These are phyloP conservation scores for Pocillopora meandrina DNA, from an alignment of 92 coral and sea anemone genomes.

Conservation along the genomic window DNA sequence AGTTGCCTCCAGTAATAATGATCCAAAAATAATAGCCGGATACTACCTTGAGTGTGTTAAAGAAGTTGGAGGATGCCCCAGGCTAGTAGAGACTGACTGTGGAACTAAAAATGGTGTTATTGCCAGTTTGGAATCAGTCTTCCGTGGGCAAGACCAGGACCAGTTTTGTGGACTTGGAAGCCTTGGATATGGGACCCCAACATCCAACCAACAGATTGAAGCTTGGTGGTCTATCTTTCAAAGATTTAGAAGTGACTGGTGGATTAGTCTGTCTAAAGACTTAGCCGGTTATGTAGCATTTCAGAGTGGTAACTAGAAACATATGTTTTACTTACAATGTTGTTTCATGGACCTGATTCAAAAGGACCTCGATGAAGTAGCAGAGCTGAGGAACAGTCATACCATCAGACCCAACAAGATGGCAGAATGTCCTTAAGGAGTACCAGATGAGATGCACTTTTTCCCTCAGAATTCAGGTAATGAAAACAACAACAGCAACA, in stretches of 20 bases:
- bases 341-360: constrained; percentile 3
- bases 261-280: constrained; percentile 32
- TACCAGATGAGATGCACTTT: too few species aligned
- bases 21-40: constrained; percentile 13
- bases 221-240: constrained; percentile 30
- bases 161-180: constrained; percentile 9
- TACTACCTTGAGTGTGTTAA: background rate
- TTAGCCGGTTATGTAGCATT: constrained; percentile 19
- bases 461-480: too few species aligned
- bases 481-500: too few species aligned
- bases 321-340: constrained; percentile 26
- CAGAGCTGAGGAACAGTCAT: too few species aligned
- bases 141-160: background rate
- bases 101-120: constrained; percentile 7
- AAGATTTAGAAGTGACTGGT: constrained; percentile 31
- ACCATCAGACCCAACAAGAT: too few species aligned
- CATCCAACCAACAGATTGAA: constrained; percentile 39
- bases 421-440: too few species aligned
- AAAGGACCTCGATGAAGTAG: too few species aligned
- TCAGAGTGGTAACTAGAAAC: constrained; percentile 19
- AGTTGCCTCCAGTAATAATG: constrained; percentile 47
- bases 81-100: constrained; percentile 13
- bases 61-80: background rate
- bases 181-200: constrained; percentile 22
- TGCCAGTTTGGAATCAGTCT: background rate